Conservation (phyloP, 2,797 vertebrate species). For the Hyperoplus immaculatus region DNA sequence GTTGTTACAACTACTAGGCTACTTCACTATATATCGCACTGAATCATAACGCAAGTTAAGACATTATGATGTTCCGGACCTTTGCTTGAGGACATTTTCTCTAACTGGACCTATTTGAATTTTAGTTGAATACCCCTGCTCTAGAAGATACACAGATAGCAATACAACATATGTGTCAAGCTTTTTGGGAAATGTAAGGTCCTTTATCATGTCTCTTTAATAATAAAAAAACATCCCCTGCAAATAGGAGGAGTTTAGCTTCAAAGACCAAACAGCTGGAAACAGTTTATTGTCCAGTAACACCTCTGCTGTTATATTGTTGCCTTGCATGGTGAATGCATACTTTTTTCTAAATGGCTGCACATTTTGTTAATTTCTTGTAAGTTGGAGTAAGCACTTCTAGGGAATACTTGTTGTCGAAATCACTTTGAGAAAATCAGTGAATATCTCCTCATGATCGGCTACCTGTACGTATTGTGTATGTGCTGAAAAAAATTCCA, state of each 20-base stretch:
- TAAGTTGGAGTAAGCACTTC: not conserved
- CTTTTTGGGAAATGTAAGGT: not conserved
- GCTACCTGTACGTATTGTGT: no score
- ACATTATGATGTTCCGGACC: no score
- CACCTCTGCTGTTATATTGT: slow-evolving; percentile 6
- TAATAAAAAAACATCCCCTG: not conserved
- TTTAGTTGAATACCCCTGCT: no score
- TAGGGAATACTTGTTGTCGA: no score
- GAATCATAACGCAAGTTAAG: no score
- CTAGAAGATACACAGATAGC: not conserved
- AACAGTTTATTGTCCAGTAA: not conserved
- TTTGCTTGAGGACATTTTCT: no score
- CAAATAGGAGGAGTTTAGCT: not conserved
- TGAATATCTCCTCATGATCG: no score
- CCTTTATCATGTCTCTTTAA: not conserved
- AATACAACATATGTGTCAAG: not conserved
- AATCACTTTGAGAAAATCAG: no score
- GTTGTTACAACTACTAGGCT: no score
- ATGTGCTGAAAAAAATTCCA: no score
- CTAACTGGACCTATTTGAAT: no score
- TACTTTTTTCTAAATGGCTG: not conserved
- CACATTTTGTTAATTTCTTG: not conserved
- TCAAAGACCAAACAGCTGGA: not conserved
- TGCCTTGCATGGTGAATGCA: not conserved
- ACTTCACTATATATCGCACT: no score